A percentile compares a stretch with the other conserved stretches of the same genome.
phyloP scores from a whole-genome alignment of 2,797 vertebrate genomes.

The Hydrolagus colliei region DNA sequence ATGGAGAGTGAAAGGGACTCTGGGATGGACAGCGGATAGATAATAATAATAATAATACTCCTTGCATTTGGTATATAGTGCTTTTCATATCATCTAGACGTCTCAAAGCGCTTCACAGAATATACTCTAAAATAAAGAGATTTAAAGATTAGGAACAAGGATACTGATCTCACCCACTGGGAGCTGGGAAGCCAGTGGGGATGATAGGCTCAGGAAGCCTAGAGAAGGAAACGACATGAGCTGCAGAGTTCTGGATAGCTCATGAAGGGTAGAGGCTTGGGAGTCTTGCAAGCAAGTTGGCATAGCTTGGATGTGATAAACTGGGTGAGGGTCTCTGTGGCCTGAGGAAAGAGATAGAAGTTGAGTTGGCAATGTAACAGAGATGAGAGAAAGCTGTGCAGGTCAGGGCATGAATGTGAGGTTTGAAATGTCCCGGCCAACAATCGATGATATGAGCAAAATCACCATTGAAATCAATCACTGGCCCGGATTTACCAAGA shows the following conservation, averaged over 20 bases:
- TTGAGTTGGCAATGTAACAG: not conserved
- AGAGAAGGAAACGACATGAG: not conserved
- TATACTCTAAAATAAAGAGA: not conserved
- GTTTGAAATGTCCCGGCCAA: no score
- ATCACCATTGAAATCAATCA: no score
- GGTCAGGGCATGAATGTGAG: no score
- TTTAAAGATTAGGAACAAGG: not conserved
- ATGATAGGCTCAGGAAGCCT: not conserved
- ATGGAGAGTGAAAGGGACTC: no score
- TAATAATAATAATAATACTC: no score
- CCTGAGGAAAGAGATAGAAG: not conserved
- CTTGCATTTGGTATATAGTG: no score
- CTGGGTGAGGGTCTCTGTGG: not conserved
- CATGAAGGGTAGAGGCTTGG: not conserved
- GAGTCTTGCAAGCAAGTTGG: not conserved
- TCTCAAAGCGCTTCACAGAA: no score
- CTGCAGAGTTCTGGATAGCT: not conserved
- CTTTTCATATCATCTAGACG: no score
- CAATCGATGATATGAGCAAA: no score
- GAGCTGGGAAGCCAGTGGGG: not conserved
- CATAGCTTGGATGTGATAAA: not conserved
- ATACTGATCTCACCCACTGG: not conserved
- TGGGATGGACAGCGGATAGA: no score
- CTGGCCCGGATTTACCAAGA: no score
- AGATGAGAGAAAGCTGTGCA: not conserved